Evolutionary conservation across 2,113 vertebrate genomes (phyloP), one percentile per base, ranked within the genome.

Genomic region (Prionailurus viverrinus): DNA sequence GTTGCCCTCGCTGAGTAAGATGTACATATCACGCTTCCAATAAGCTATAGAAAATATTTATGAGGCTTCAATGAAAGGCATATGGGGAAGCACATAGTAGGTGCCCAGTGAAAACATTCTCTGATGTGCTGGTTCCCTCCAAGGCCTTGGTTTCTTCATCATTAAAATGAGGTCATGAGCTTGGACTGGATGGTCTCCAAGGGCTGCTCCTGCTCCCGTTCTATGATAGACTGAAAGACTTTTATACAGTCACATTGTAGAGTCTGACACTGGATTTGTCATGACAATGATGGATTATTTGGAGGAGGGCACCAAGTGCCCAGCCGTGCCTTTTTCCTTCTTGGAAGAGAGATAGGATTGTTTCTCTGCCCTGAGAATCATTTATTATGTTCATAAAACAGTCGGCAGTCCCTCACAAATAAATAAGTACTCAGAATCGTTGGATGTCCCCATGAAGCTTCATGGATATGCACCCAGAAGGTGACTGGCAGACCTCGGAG

Each of bases 331-430:
- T 31, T 81, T 61, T 21, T 55, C 16, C 45, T 88, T 81, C 93
- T 69, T 63, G 10, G 53, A 73, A 85, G 95, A 86, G 55, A 61
- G 3, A 71, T 10, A 23, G 14, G 45, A 61, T 55, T 5, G 0
- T n/a, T 86, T 74, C 63, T 78, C 36, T 66, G 68, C 36, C 66
- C 69, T 4, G 1, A 68, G 82, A 89, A 78, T 73, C 89, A 79
- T 89, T 94, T 71, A 76, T 84, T 84, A 91, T 29, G 53, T 63
- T 78, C 86, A 68, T 48, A 69, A 81, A 61, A 86, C 53, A 25
- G 48, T 41, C 78, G 93, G 82, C 19, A 66, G 71, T 3, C 39
- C 39, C 85, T 41, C 33, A 91, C 36, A 95, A 58, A 82, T 68
- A 93, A 23, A 66, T 58, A n/a, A 68, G 68, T 5, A 13, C 25